Base-by-base conservation (phyloP, 1,140 invertebrate genomes). In the Aphelinus certus region DNA sequence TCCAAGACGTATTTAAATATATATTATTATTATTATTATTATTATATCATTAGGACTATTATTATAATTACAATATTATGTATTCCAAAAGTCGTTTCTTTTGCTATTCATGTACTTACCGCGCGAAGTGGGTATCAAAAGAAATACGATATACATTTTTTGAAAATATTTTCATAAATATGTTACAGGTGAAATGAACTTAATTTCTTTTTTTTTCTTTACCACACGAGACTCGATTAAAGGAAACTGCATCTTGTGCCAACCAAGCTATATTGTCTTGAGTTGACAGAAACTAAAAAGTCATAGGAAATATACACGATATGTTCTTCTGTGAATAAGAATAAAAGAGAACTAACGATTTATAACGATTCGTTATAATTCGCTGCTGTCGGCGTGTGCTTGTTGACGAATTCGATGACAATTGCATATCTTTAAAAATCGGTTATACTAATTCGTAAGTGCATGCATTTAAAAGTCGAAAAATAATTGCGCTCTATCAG, bases 1-100 rank as follows among this genome's bases (percentile, higher is more conserved):
- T 81, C 77, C 69, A 79, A 77, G 71, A 78, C 76, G 76, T 81
- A 79, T 81, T 55, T 75, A 73, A 79, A 79, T 71, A 71, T 75
- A 56, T 66, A 65, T 65, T 76, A 69, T 63, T 75, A 49, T 76
- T 61, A 58, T 49, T 46, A 26, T 63, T 70, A 26, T 47, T 71
- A 66, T 62, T 75, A 68, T 68, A 56, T 60, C n/a, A 10, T 73
- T 57, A 49, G 45, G 9, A 58, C 26, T 26, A 64, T 58, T 75
- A 69, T 42, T 5, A 58, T 66, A 57, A 65, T 68, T 56, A 55
- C 0, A 26, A 57, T 68, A 45, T 53, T 51, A 26, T 26, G 0
- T 26, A 26, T 53, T 49, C 61, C 42, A n/a, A 74, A 55, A 46
- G 46, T 48, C 63, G 42, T 53, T 47, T 67, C 26, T 68, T 75